Base-by-base conservation (phyloP, 2,888 invertebrate species). In the Digitonthophagus gazella region DNA sequence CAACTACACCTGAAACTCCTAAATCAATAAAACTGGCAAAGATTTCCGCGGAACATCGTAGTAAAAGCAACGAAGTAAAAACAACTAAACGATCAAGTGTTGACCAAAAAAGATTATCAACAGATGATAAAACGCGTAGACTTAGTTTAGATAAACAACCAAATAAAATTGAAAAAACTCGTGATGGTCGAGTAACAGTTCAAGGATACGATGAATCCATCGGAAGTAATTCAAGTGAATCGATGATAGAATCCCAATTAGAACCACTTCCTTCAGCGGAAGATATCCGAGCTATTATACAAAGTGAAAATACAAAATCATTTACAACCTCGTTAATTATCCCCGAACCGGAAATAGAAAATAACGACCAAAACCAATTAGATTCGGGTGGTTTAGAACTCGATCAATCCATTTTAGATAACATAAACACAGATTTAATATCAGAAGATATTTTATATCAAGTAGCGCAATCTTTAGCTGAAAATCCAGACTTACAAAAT, bases 401-500 rank as follows among this genome's bases (percentile, higher is more conserved):
- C 15, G 86, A 86, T 64, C 81, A 86, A 73, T 87, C 87, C 71
- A 80, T 88, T 72, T 78, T 89, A 28, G 88, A 85, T 73, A 87
- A 87, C 56, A 80, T 89, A 66, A 87, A 87, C 74, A 86, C 88
- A n/a, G 88, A 90, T 75, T 86, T 90, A 79, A 85, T 91, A 65
- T 88, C 90, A 0, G 91, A 90, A 74, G 91, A 91, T 80, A 85
- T 91, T 72, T 80, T 91, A 55, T 89, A 90, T 83, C 90, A 91
- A 81, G 91, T 91, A n/a, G 91, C 91, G 1, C 89, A 90, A 71
- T 82, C 82, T 67, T 82, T 91, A 18, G 91, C 90, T 6, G 90
- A 90, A 69, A 90, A 90, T 74, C 80, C 83, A 0, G 90, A 90
- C 75, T 82, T 91, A 69, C 90, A 91, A 77, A 91, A 90, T 79